Conservation (phyloP, 1,140 invertebrate genomes). For the Caerostris darwini region DNA sequence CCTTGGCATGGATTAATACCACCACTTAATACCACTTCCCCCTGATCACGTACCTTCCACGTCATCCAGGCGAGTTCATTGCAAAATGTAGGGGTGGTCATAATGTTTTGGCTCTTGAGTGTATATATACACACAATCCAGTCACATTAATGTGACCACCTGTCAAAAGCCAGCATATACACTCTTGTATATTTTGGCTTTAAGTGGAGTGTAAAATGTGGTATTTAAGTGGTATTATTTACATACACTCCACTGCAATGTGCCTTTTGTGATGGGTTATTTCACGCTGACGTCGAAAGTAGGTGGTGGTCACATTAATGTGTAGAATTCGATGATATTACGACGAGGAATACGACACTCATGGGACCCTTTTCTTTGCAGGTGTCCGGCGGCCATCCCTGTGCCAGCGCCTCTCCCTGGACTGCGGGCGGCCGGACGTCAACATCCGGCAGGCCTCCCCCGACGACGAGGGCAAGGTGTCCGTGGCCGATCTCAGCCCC, state of each 20-base stretch:
- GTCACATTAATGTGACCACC: too few species aligned
- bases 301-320: not conserved
- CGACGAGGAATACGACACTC: not conserved
- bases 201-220: too few species aligned
- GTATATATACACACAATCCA: too few species aligned
- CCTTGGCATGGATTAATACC: too few species aligned
- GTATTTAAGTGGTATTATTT: not conserved
- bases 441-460: constrained; percentile 79
- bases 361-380: not conserved
- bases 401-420: not conserved
- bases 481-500: constrained; percentile 78
- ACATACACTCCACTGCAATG: not conserved
- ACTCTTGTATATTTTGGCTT: too few species aligned
- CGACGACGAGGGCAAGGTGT: constrained; percentile 78
- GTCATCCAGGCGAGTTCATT: too few species aligned
- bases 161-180: too few species aligned
- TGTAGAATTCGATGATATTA: not conserved
- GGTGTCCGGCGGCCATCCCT: constrained; percentile 53
- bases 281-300: not conserved
- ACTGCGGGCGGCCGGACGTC: constrained; percentile 51
- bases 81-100: too few species aligned
- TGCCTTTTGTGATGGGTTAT: not conserved
- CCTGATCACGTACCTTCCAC: too few species aligned
- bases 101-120: too few species aligned
- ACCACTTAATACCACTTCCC: too few species aligned